Percentiles rank a stretch among this genome's conserved stretches.
phyloP scores from a whole-genome alignment of 2,113 vertebrate species.

The Saccopteryx bilineata region DNA sequence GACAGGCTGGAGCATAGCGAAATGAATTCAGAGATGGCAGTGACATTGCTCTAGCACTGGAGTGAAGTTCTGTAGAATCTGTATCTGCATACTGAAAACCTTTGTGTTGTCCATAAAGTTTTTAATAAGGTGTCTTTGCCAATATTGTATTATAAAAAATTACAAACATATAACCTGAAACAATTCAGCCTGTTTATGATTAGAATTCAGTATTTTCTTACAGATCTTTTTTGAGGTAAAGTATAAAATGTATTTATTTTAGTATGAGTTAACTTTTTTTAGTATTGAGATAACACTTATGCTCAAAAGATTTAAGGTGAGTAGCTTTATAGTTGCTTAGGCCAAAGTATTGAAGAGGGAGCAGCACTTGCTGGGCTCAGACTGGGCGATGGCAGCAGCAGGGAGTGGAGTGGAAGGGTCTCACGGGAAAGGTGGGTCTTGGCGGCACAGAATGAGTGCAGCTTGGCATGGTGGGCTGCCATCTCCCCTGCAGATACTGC shows the following conservation, averaged over 20 bases:
- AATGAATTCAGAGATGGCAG: background rate
- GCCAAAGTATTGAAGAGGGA: background rate
- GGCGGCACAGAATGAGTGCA: background rate
- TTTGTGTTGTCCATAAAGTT: background rate
- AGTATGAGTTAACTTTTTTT: background rate
- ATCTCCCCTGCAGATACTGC: background rate
- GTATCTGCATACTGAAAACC: background rate
- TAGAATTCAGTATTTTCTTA: background rate
- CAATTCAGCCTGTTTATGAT: background rate
- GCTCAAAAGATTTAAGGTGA: background rate
- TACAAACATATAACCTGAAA: background rate
- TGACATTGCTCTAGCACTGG: background rate
- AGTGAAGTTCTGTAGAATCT: background rate
- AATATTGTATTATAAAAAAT: constrained; percentile 7
- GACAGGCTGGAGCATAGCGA: background rate
- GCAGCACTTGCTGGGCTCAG: too few species aligned
- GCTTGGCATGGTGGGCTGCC: background rate
- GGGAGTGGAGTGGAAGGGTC: background rate
- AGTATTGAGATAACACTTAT: background rate
- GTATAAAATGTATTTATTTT: background rate
- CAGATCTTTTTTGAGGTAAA: background rate
- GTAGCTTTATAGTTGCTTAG: background rate
- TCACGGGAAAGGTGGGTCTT: background rate
- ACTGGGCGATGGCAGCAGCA: too few species aligned
- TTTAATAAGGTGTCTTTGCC: background rate